Conservation (phyloP, 2,113 vertebrate species). For the Orientallactaga bullata region DNA sequence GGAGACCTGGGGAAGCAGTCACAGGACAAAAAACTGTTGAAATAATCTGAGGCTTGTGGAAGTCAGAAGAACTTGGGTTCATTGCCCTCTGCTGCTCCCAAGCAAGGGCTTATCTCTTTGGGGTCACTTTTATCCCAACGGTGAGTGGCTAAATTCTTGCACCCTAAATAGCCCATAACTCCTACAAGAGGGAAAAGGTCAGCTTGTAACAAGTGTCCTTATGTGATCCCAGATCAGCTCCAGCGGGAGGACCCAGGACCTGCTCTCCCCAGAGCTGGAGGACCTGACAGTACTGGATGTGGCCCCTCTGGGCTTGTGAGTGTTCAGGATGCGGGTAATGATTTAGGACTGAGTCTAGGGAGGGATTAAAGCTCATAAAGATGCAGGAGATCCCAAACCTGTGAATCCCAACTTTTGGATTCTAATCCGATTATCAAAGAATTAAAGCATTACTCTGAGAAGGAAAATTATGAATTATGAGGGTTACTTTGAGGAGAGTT, state of each 20-base stretch:
- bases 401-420: no score
- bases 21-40: neutral
- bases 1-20: neutral
- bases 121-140: neutral
- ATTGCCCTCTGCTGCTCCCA: neutral
- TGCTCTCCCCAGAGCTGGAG: constrained; percentile 82
- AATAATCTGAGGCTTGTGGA: neutral
- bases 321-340: neutral
- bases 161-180: neutral
- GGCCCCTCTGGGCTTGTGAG: constrained; percentile 89
- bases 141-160: neutral
- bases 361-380: no score
- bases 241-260: constrained; percentile 86
- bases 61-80: neutral
- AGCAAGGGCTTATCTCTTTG: neutral
- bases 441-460: no score
- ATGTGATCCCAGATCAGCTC: constrained; percentile 85
- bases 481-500: no score
- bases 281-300: constrained; percentile 85
- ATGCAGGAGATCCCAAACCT: no score
- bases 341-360: no score
- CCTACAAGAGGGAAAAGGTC: neutral
- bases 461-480: no score
- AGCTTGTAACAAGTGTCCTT: constrained; percentile 23
- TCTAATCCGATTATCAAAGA: no score